Evolutionary conservation across 2,113 vertebrate genomes (phyloP).

Genomic region (Gambusia affinis): DNA sequence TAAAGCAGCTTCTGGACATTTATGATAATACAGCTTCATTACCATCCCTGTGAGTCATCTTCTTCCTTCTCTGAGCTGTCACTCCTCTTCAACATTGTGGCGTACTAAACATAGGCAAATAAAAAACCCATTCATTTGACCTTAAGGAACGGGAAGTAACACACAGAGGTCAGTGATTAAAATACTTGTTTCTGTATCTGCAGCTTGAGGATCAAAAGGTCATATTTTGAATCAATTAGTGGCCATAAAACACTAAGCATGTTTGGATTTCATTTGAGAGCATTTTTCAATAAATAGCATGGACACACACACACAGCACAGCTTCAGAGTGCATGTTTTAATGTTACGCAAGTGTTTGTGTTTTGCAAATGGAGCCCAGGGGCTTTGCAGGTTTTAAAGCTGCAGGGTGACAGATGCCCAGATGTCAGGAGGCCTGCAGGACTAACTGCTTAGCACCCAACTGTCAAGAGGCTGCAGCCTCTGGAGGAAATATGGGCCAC

Average conservation of each 20-base stretch:
- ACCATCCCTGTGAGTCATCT: slow-evolving; percentile 60
- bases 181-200: background rate
- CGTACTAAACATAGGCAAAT: slow-evolving; percentile 43
- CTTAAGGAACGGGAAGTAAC: background rate
- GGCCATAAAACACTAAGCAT: background rate
- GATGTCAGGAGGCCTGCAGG: slow-evolving; percentile 43
- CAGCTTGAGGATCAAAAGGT: background rate
- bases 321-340: background rate
- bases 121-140: slow-evolving; percentile 4
- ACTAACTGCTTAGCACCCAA: slow-evolving; percentile 53
- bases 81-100: slow-evolving; percentile 60
- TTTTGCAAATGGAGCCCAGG: slow-evolving; percentile 31
- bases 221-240: background rate
- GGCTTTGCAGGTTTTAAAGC: slow-evolving; percentile 52
- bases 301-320: background rate
- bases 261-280: background rate
- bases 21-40: slow-evolving; percentile 44
- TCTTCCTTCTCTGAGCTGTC: slow-evolving; percentile 49
- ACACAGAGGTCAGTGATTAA: background rate
- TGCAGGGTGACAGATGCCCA: slow-evolving; percentile 34
- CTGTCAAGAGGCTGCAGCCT: slow-evolving; percentile 32
- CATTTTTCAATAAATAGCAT: background rate
- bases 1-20: slow-evolving; percentile 36
- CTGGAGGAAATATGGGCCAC: slow-evolving; percentile 21
- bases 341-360: slow-evolving; percentile 37